A percentile compares a stretch with the other conserved stretches of the same genome.
These are phyloP conservation scores for Netelia melanura DNA, from an alignment of 2,888 invertebrate species.

Conservation along the genomic window DNA sequence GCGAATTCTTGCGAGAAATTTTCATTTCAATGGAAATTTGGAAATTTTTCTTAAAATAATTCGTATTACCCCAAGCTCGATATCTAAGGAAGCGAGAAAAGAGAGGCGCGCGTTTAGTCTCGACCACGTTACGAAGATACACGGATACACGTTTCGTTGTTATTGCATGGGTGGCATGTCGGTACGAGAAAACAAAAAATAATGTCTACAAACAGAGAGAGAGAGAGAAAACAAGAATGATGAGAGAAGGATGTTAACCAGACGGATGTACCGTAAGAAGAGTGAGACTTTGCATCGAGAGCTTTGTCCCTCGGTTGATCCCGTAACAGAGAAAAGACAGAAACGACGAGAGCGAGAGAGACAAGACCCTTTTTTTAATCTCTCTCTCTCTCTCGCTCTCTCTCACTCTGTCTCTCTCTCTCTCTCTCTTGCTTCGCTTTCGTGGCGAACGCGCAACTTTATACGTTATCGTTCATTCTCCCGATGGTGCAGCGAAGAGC, in stretches of 20 bases:
- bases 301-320: slow-evolving; percentile 57
- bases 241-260: slow-evolving; percentile 58
- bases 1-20: neutral
- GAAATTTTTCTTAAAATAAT: neutral
- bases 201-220: slow-evolving; percentile 3
- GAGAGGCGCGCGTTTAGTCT: slow-evolving; percentile 43
- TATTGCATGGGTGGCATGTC: slow-evolving; percentile 53
- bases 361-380: slow-evolving; percentile 11
- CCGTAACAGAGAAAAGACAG: slow-evolving; percentile 45
- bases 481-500: slow-evolving; percentile 35
- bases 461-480: slow-evolving; percentile 68
- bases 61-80: neutral
- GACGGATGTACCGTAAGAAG: slow-evolving; percentile 65
- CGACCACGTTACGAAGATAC: slow-evolving; percentile 23
- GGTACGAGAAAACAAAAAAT: slow-evolving; percentile 18
- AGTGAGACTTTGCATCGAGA: slow-evolving; percentile 58
- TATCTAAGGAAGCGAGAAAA: slow-evolving; percentile 24
- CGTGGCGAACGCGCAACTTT: slow-evolving; percentile 52
- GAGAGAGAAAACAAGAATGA: slow-evolving; percentile 7
- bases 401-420: no score
- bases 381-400: neutral
- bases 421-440: slow-evolving; percentile 37
- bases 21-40: neutral
- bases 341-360: neutral
- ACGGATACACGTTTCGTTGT: slow-evolving; percentile 19